Evolutionary conservation across 2,797 vertebrate species (phyloP), one percentile per base, ranked within the genome.

Genomic region (Crocidura indochinensis): DNA sequence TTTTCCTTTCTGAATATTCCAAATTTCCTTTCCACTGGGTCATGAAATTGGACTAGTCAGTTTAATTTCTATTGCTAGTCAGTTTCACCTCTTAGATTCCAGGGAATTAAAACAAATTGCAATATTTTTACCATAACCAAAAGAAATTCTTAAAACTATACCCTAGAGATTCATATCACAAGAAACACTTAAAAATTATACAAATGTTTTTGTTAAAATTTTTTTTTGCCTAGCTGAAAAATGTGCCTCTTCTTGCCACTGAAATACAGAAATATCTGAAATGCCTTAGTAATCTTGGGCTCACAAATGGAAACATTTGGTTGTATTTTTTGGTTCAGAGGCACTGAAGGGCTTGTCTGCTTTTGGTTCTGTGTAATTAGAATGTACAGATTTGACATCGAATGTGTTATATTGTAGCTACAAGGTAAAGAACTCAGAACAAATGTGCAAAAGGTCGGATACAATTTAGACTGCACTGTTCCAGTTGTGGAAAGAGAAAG

Each of bases 331-430:
- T 88, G 91, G 4, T 91, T 92, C 85, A 85, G 69, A 82, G 84
- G 85, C 53, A 83, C 84, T 73, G 27, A 51, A 60, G 29, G 56
- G 76, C 10, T 73, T 94, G 75, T 92, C 90, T 95, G 95, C 88
- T 96, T 96, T 96, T 90, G 90, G 84, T 94, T 95, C 76, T 92
- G 44, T 87, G 87, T 95, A 95, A 96, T 94, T 94, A 95, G 94
- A 97, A 93, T 75, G 90, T 92, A 92, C 91, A 95, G 93, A 93
- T 87, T 92, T 96, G 94, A 97, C 94, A 95, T 88, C 78, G 78
- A 90, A 91, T 91, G 77, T 95, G 90, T 83, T 88, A 77, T 72
- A 81, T 47, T 88, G 71, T 92, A 90, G 84, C 92, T 95, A 92
- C 88, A 94, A 94, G 0, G 22, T 94, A 90, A 93, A 92, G 51